These are phyloP conservation scores for Diglossa cyanea DNA, from an alignment of 2,797 vertebrate genomes.

Conservation along the genomic window DNA sequence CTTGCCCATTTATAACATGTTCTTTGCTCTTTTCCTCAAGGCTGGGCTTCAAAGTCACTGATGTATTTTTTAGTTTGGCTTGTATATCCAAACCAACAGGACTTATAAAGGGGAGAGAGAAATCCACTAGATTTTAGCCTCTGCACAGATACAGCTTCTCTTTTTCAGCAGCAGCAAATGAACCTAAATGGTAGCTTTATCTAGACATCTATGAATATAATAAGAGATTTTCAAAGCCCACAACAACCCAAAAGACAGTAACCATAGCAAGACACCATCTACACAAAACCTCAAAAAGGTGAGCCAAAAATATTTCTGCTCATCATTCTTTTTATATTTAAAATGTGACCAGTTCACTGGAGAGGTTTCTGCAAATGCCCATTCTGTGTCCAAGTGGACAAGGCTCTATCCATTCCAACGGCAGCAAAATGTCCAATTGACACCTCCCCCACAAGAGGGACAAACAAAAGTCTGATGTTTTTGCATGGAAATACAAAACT, in stretches of 20 bases:
- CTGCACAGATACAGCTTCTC: neutral
- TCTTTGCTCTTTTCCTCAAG: neutral
- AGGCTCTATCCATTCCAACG: neutral
- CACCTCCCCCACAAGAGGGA: neutral
- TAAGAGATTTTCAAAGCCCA: neutral
- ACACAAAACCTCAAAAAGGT: neutral
- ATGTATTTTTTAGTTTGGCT: neutral
- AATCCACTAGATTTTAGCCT: neutral
- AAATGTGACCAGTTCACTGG: neutral
- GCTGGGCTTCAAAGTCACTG: neutral
- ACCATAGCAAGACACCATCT: neutral
- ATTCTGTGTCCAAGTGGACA: neutral
- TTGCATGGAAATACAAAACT: neutral
- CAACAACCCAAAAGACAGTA: neutral
- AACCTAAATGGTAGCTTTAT: neutral
- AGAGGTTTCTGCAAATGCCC: neutral
- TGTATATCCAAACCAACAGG: neutral
- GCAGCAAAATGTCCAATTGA: neutral
- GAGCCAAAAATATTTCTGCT: neutral
- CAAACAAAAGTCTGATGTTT: neutral
- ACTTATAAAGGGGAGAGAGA: fast-evolving
- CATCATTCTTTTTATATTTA: neutral
- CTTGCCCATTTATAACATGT: neutral
- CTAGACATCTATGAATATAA: neutral
- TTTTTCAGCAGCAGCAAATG: neutral